Evolutionary conservation across 2,888 invertebrate genomes (phyloP).

Genomic region (Drosophila maculinotata): DNA sequence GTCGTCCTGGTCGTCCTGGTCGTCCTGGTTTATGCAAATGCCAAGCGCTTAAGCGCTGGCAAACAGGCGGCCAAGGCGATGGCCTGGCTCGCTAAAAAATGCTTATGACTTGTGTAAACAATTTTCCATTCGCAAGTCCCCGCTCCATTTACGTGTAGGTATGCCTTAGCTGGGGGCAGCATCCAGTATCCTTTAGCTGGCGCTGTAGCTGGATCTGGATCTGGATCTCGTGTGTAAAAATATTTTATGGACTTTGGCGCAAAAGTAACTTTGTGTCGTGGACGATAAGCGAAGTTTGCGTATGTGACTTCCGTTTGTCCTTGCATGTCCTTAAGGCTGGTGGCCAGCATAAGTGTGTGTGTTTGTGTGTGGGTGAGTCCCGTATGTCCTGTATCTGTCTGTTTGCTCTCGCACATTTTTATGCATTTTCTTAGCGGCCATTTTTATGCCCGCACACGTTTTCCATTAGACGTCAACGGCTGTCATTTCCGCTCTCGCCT

Average conservation of each 20-base stretch:
- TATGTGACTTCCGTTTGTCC: slow-evolving; percentile 77
- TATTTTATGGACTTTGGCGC: slow-evolving; percentile 74
- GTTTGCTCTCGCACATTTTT: slow-evolving; percentile 70
- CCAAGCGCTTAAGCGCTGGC: slow-evolving; percentile 66
- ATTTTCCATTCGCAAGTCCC: slow-evolving; percentile 52
- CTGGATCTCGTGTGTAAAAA: slow-evolving; percentile 61
- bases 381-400: slow-evolving; percentile 10
- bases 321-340: slow-evolving; percentile 65
- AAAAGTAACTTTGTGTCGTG: slow-evolving; percentile 74
- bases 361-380: slow-evolving; percentile 1
- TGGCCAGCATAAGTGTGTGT: slow-evolving; percentile 5
- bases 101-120: slow-evolving; percentile 80
- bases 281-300: slow-evolving; percentile 68
- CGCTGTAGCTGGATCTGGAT: slow-evolving; percentile 36
- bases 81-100: slow-evolving; percentile 74
- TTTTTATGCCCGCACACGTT: slow-evolving; percentile 84
- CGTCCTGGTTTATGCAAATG: slow-evolving; percentile 71
- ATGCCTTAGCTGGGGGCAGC: slow-evolving; percentile 42
- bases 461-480: slow-evolving; percentile 82
- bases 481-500: slow-evolving; percentile 60
- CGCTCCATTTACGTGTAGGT: slow-evolving; percentile 71
- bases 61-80: slow-evolving; percentile 62
- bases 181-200: slow-evolving; percentile 19
- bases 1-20: slow-evolving; percentile 25
- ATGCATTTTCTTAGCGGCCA: slow-evolving; percentile 84